Base-by-base conservation (phyloP, 2,797 vertebrate species). In the Dipus sagitta region DNA sequence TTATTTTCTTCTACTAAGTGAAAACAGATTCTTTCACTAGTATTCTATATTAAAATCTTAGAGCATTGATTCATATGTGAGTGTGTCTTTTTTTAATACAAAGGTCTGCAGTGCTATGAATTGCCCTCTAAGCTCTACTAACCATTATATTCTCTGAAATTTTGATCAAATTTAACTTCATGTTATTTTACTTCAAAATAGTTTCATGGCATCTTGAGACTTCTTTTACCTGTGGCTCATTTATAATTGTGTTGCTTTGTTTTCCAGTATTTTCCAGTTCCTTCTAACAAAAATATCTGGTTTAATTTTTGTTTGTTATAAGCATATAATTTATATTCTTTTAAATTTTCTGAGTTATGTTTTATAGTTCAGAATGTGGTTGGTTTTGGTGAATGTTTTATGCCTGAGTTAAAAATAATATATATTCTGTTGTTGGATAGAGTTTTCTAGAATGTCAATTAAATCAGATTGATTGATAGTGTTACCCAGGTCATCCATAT, bases 401-500 rank as follows among this genome's bases (percentile, higher is more conserved):
- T 80, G 18, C 54, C 54, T 77, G 58, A 34, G 12, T 21, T 88
- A 42, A 90, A 82, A 89, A 76, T 65, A 60, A 52, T 64, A 64
- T 62, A 2, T 91, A 76, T 84, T 74, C 42, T 90, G 11, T 9
- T 88, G 13, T 67, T 90, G 42, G 34, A 75, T 60, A 89, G 30
- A 85, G 70, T 80, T 88, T 91, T 89, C 58, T 84, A 58, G 87
- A 82, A 80, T 90, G 75, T 84, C 34, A 86, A 18, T 94, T 42
- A 95, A 94, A 84, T 94, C 20, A 86, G 68, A 38, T 65, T 80
- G 80, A 89, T 62, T 90, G 84, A 86, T 90, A 78, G 32, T 52
- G 11, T 54, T 83, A 68, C 78, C 89, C 62, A 62, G 23, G 72
- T 86, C 34, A 52, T 93, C 76, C 68, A 32, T 68, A 80, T 58